These are phyloP conservation scores for Rousettus leschenaultii DNA, from an alignment of 2,113 vertebrate genomes.

Conservation along the genomic window DNA sequence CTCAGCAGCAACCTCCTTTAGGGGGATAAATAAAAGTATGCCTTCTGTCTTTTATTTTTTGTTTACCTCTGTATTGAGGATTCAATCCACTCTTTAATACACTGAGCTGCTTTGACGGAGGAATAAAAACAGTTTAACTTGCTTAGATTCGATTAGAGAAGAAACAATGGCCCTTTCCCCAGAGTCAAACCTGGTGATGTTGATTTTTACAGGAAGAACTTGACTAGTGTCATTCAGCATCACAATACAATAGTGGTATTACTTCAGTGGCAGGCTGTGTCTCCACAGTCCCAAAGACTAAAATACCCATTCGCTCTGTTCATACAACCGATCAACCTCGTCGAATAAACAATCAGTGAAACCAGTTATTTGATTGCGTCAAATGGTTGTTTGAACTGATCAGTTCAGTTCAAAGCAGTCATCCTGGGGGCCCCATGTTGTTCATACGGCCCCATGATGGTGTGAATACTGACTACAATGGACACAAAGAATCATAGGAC, in stretches of 20 bases:
- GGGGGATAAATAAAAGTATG: not conserved
- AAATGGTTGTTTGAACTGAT: not conserved
- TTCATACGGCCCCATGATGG: fast-evolving
- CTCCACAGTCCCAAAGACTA: not conserved
- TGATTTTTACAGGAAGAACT: not conserved
- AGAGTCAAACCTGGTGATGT: not conserved
- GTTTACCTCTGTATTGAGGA: not conserved
- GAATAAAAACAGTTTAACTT: not conserved
- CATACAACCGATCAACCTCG: not conserved
- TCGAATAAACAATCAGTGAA: not conserved
- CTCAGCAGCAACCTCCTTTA: not conserved
- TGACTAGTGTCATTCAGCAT: not conserved
- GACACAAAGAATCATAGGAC: not conserved
- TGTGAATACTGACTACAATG: not conserved
- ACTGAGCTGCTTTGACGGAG: not conserved
- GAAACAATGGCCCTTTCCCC: not conserved
- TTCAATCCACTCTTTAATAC: not conserved
- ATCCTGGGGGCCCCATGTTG: not conserved
- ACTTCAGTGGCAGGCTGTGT: not conserved
- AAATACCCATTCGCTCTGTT: not conserved
- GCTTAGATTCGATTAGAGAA: not conserved
- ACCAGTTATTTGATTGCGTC: not conserved
- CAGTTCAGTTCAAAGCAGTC: not conserved
- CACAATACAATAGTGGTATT: fast-evolving
- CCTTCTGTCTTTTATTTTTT: not conserved